Conservation (phyloP, 2,888 invertebrate genomes). For the Tethea ocularis region DNA sequence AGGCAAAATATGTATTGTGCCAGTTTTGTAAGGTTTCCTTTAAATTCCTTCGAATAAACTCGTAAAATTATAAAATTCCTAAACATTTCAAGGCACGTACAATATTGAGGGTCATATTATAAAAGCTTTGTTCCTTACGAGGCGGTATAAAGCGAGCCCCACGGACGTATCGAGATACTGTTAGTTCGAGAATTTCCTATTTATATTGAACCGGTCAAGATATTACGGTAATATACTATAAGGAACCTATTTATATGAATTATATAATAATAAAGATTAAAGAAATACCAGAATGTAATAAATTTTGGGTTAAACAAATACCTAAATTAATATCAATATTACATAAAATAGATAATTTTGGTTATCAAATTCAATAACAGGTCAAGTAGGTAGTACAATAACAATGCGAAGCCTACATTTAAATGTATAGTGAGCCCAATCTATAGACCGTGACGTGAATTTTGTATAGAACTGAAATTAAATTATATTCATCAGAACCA, state of each 20-base stretch:
- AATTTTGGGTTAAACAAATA: no score
- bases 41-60: neutral
- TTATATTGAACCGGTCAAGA: conserved; percentile 3
- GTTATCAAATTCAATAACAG: neutral
- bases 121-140: neutral
- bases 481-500: conserved; percentile 42
- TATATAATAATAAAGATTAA: neutral
- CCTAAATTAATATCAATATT: no score
- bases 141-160: neutral
- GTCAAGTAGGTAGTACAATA: neutral
- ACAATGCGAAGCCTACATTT: neutral
- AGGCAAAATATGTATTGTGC: no score
- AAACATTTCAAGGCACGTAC: neutral
- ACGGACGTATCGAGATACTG: conserved; percentile 9
- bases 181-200: conserved; percentile 13
- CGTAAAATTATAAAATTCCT: neutral
- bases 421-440: neutral
- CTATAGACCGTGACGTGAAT: conserved; percentile 10
- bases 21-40: neutral
- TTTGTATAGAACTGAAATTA: conserved; percentile 26
- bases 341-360: neutral
- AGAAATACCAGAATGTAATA: no score
- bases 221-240: neutral
- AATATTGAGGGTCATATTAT: neutral
- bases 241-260: neutral